Percentiles rank a stretch among this genome's conserved stretches.
Conservation (phyloP, 2,113 vertebrate species). For the Cynopterus brachyotis region DNA sequence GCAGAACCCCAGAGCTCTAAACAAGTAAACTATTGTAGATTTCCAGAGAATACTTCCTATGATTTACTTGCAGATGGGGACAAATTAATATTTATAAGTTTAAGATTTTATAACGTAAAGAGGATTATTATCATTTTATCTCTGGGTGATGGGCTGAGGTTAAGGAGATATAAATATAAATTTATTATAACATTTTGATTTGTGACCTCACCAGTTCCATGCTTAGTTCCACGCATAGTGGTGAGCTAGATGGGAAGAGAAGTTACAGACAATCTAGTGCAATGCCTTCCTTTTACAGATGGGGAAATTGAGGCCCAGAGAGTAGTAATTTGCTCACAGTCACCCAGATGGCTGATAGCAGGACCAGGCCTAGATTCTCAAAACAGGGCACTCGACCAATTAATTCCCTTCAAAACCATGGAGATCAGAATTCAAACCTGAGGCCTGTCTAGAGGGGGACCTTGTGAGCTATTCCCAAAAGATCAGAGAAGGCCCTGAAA, state of each 20-base stretch:
- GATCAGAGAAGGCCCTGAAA: background rate
- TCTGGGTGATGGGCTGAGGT: background rate
- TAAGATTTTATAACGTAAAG: background rate
- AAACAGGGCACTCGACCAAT: background rate
- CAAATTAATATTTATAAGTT: background rate
- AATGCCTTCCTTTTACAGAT: background rate
- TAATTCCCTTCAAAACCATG: background rate
- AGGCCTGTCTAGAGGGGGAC: background rate
- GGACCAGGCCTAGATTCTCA: background rate
- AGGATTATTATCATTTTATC: background rate
- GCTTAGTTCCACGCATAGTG: background rate
- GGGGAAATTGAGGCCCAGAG: background rate
- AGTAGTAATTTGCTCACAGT: background rate
- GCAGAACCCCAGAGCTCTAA: background rate
- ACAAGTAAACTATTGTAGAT: background rate
- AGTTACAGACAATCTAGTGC: background rate
- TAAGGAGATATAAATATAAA: background rate
- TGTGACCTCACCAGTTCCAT: background rate
- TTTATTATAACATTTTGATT: background rate
- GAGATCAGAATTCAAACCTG: background rate
- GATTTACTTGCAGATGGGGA: background rate
- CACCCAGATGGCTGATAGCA: background rate
- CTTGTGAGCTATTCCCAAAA: background rate
- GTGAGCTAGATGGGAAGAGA: fast-evolving
- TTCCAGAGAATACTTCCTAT: background rate